A percentile compares a stretch with the other conserved stretches of the same genome.
Conservation (phyloP, 2,113 vertebrate genomes). For the Tetraodon nigroviridis region DNA sequence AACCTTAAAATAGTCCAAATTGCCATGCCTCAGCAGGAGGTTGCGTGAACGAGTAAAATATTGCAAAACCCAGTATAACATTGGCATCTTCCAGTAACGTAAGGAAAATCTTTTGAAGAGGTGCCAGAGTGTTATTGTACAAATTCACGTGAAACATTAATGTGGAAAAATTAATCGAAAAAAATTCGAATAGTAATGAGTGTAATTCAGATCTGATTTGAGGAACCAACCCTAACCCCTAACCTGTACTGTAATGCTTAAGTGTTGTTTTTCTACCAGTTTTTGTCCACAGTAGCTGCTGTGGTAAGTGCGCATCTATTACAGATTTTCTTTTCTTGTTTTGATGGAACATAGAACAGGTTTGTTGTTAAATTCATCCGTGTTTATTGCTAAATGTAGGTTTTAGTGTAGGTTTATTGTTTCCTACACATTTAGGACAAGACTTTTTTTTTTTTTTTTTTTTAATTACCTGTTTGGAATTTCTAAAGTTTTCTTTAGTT, state of each 20-base stretch:
- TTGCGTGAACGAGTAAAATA: no score
- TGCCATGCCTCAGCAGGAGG: not conserved
- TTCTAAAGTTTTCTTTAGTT: not conserved
- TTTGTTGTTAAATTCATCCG: not conserved
- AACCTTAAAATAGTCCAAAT: not conserved
- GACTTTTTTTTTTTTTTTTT: not conserved
- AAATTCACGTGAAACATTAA: not conserved
- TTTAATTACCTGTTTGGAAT: no score
- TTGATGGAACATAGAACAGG: not conserved
- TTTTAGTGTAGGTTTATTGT: slow-evolving; percentile 1
- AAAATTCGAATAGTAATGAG: not conserved
- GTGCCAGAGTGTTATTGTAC: no score
- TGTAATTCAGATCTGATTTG: not conserved
- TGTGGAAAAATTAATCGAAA: not conserved
- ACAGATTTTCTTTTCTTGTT: slow-evolving; percentile 2
- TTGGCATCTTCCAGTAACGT: no score
- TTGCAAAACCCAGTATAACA: no score
- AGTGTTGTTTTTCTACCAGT: not conserved
- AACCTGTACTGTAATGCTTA: not conserved
- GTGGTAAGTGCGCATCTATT: slow-evolving; percentile 54
- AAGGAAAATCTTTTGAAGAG: no score
- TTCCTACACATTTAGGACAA: not conserved
- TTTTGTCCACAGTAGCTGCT: slow-evolving; percentile 21
- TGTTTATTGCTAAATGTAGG: not conserved
- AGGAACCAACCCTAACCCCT: not conserved